phyloP scores from a whole-genome alignment of 2,113 vertebrate species.

The Rhynchomys soricoides region DNA sequence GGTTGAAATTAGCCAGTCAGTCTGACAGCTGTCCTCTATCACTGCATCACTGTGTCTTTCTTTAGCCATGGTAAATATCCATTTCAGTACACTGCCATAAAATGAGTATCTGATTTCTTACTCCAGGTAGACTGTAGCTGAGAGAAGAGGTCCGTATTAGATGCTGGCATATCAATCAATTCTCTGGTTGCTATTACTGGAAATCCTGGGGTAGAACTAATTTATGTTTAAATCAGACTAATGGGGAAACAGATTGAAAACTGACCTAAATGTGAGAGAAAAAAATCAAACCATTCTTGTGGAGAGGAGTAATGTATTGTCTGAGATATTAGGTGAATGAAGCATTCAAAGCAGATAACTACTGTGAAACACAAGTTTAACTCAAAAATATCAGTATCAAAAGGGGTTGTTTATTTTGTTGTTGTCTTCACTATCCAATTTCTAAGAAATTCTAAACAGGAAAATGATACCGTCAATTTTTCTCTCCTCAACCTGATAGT shows the following conservation, averaged over 20 bases:
- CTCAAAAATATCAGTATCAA: neutral
- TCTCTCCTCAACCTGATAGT: neutral
- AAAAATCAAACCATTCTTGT: neutral
- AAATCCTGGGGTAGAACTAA: constrained; percentile 39
- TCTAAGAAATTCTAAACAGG: neutral
- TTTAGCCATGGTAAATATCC: neutral
- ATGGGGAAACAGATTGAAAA: constrained; percentile 21
- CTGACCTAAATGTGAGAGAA: neutral
- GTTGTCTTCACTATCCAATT: neutral
- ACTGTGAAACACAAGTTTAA: neutral
- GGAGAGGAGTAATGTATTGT: neutral
- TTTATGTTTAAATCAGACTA: constrained; percentile 62
- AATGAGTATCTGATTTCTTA: neutral
- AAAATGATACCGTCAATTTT: neutral
- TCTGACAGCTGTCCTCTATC: neutral
- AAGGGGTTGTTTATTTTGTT: too few species aligned
- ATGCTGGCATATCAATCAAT: neutral
- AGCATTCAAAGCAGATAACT: neutral
- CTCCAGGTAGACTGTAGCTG: neutral
- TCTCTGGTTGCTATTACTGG: constrained; percentile 32
- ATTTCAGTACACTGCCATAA: neutral
- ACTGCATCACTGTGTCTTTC: neutral
- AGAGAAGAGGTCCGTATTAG: neutral
- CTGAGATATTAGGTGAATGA: neutral
- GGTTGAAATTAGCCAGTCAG: neutral